Percentiles rank a stretch among this genome's conserved stretches.
Conservation (phyloP, 2,888 invertebrate genomes). For the Aporophyla nigra region DNA sequence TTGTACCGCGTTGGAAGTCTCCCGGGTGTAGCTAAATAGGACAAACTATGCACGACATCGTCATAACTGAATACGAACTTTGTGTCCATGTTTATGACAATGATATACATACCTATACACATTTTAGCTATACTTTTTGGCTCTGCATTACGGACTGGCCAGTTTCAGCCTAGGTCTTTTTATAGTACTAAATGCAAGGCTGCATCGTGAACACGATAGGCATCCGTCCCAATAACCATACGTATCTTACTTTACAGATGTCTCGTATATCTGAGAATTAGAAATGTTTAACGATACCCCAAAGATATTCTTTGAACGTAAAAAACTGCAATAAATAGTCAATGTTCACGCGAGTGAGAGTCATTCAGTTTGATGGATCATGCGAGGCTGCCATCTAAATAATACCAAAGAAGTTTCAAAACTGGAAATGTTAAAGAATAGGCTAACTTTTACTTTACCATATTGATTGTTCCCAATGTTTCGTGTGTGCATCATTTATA, state of each 20-base stretch:
- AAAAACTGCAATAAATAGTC: constrained; percentile 55
- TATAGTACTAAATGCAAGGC: constrained; percentile 36
- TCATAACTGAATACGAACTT: constrained; percentile 44
- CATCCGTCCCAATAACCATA: constrained; percentile 12
- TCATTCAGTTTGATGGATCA: constrained; percentile 45
- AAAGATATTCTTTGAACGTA: constrained; percentile 32
- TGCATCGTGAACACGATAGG: constrained; percentile 12
- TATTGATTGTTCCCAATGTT: constrained; percentile 17
- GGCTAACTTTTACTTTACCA: constrained; percentile 50
- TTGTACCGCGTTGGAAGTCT: constrained; percentile 66
- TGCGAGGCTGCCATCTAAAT: constrained; percentile 58
- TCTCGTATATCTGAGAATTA: neutral
- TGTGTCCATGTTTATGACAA: constrained; percentile 30
- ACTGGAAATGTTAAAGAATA: constrained; percentile 24
- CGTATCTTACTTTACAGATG: constrained; percentile 10
- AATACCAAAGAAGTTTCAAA: constrained; percentile 46
- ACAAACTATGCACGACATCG: constrained; percentile 45
- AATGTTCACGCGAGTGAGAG: constrained; percentile 68
- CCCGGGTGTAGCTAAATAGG: constrained; percentile 61
- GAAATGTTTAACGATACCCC: constrained; percentile 13
- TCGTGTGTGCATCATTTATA: neutral
- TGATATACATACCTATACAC: neutral
- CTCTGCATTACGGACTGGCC: constrained; percentile 12
- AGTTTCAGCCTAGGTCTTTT: constrained; percentile 36
- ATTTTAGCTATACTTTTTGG: constrained; percentile 25